Conservation (phyloP, 1,140 invertebrate genomes). For the Dendrolimus punctatus region DNA sequence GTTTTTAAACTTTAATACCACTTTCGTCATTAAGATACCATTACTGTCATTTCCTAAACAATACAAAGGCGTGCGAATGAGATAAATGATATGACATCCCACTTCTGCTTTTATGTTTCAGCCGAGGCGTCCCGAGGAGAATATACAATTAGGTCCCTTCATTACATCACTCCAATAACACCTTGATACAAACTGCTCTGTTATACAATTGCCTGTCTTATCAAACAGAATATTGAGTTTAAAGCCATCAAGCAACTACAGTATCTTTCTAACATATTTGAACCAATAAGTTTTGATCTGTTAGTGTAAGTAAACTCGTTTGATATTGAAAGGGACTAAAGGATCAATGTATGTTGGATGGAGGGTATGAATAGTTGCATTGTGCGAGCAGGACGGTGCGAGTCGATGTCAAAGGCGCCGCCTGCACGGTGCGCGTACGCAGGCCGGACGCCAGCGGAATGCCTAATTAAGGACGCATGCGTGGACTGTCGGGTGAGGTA, state of each 20-base stretch:
- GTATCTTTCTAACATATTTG: constrained; percentile 26
- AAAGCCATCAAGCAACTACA: constrained; percentile 6
- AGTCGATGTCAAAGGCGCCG: constrained; percentile 52
- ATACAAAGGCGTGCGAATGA: constrained; percentile 1
- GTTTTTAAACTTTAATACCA: no score
- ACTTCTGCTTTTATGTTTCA: constrained; percentile 54
- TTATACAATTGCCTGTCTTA: constrained; percentile 10
- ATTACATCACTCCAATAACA: constrained; percentile 68
- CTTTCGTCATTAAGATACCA: no score
- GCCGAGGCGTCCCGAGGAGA: constrained; percentile 45
- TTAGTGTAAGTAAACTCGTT: constrained; percentile 30
- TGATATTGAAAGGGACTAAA: constrained; percentile 49
- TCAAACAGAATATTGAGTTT: constrained; percentile 16
- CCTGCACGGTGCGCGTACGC: constrained; percentile 55
- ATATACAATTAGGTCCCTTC: constrained; percentile 67
- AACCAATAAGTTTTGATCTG: constrained; percentile 32
- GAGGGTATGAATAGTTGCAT: constrained; percentile 56
- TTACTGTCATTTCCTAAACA: neutral
- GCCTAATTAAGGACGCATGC: constrained; percentile 70
- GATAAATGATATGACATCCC: constrained; percentile 4
- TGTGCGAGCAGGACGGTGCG: constrained; percentile 54
- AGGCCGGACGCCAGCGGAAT: constrained; percentile 61
- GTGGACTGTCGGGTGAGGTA: constrained; percentile 45
- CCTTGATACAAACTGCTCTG: constrained; percentile 36
- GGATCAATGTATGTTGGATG: constrained; percentile 26